Evolutionary conservation across 2,888 invertebrate genomes (phyloP).

Genomic region (Nymphalis polychloros): DNA sequence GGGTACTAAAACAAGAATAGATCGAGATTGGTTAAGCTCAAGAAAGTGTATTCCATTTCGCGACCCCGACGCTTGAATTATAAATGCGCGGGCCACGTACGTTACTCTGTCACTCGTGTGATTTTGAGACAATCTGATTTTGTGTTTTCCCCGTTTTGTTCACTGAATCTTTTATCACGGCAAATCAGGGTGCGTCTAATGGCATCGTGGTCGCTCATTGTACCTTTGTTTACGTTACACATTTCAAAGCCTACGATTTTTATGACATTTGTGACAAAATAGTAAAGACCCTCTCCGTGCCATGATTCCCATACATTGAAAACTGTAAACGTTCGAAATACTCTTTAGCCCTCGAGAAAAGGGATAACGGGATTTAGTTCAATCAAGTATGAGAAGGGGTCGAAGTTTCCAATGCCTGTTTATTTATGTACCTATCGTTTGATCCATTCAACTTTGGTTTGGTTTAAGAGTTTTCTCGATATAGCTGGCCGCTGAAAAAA

Average conservation of each 20-base stretch:
- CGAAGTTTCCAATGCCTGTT: slow-evolving; percentile 44
- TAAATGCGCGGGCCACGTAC: slow-evolving; percentile 67
- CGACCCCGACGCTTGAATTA: slow-evolving; percentile 65
- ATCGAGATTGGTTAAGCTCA: slow-evolving; percentile 56
- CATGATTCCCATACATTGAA: slow-evolving; percentile 31
- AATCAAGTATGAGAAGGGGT: slow-evolving; percentile 46
- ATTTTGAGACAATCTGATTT: slow-evolving; percentile 82
- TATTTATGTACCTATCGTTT: slow-evolving; percentile 45
- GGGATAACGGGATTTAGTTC: slow-evolving; percentile 48
- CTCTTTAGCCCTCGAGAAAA: slow-evolving; percentile 43
- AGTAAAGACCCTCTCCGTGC: slow-evolving; percentile 5
- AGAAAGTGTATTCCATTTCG: slow-evolving; percentile 57
- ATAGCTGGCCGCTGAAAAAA: slow-evolving; percentile 3
- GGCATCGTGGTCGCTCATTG: slow-evolving; percentile 59
- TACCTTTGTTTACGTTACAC: slow-evolving; percentile 41
- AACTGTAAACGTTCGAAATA: slow-evolving; percentile 45
- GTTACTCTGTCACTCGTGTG: slow-evolving; percentile 73
- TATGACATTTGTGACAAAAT: not conserved
- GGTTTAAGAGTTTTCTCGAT: slow-evolving; percentile 29
- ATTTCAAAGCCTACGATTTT: slow-evolving; percentile 12
- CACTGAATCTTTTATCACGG: slow-evolving; percentile 76
- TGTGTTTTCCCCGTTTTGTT: slow-evolving; percentile 73
- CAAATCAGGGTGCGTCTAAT: slow-evolving; percentile 67
- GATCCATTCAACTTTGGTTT: slow-evolving; percentile 40
- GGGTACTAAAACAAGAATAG: slow-evolving; percentile 48